These are phyloP conservation scores for Penaeus japonicus DNA, from an alignment of 1,140 invertebrate genomes.

Conservation along the genomic window DNA sequence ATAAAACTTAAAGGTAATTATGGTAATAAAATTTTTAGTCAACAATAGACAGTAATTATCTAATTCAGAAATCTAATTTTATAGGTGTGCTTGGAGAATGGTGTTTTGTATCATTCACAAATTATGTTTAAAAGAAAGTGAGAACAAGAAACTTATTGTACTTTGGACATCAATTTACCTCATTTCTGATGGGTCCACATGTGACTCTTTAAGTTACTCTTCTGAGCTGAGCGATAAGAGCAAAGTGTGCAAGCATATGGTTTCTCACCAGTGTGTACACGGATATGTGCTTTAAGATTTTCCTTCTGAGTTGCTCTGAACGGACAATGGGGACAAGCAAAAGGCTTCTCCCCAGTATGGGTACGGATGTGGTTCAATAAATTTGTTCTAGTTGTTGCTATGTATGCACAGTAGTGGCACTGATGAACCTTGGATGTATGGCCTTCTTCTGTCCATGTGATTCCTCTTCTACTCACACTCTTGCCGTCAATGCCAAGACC, in stretches of 20 bases:
- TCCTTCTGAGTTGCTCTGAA: slow-evolving; percentile 37
- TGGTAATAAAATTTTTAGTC: too few species aligned
- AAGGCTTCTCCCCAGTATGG: slow-evolving; percentile 36
- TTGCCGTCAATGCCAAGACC: background rate
- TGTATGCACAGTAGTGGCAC: slow-evolving; percentile 31
- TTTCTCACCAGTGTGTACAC: slow-evolving; percentile 37
- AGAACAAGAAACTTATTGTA: too few species aligned
- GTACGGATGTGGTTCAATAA: slow-evolving; percentile 36
- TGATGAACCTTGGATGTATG: slow-evolving; percentile 1
- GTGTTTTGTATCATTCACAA: too few species aligned
- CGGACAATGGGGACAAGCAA: slow-evolving; percentile 31
- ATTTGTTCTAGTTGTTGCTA: slow-evolving; percentile 31
- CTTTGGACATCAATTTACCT: background rate
- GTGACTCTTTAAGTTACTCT: slow-evolving; percentile 30
- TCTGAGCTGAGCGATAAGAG: slow-evolving; percentile 35
- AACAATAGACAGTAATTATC: too few species aligned
- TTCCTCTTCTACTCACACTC: background rate
- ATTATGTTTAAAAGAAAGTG: too few species aligned
- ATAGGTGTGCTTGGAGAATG: too few species aligned
- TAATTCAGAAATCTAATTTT: too few species aligned
- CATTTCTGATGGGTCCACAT: slow-evolving; percentile 33
- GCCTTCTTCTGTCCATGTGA: background rate
- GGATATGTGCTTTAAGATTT: slow-evolving; percentile 41
- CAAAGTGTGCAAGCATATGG: slow-evolving; percentile 28
- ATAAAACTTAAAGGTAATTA: too few species aligned